A percentile compares a stretch with the other conserved stretches of the same genome.
These are phyloP conservation scores for Anodontia alba DNA, from an alignment of 2,888 invertebrate species.

Conservation along the genomic window DNA sequence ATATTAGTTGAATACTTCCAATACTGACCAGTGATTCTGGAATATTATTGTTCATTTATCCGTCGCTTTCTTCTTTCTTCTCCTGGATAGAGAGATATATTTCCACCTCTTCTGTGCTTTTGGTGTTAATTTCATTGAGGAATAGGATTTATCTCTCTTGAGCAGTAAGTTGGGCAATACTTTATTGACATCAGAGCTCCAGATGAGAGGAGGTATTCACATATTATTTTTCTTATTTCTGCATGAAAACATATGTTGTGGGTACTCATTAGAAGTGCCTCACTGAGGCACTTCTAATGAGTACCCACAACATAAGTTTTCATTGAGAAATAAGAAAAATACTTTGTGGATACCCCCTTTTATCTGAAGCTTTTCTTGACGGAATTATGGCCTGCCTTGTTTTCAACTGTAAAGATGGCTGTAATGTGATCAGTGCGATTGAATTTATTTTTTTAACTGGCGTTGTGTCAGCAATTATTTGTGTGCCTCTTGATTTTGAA, in stretches of 20 bases:
- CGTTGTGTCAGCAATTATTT: neutral
- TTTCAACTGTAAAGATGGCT: no score
- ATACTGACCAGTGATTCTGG: neutral
- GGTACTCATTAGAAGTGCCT: no score
- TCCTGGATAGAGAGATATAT: neutral
- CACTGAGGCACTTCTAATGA: no score
- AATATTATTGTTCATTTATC: neutral
- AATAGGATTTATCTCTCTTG: slow-evolving; percentile 13
- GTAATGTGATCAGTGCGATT: no score
- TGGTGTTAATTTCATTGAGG: slow-evolving; percentile 1
- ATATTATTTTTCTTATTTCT: no score
- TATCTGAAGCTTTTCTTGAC: neutral
- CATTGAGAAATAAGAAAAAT: no score
- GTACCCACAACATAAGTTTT: no score
- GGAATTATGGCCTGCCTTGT: neutral
- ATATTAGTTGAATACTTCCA: slow-evolving; percentile 8
- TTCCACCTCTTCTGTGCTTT: neutral
- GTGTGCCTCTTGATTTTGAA: no score
- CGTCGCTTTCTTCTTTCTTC: neutral
- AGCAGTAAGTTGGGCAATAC: neutral
- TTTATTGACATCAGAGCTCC: neutral
- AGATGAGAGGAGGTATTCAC: neutral
- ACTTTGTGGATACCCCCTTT: no score
- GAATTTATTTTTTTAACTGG: no score
- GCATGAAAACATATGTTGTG: no score